Evolutionary conservation across 1,140 invertebrate species (phyloP).

Genomic region (Periplaneta americana): DNA sequence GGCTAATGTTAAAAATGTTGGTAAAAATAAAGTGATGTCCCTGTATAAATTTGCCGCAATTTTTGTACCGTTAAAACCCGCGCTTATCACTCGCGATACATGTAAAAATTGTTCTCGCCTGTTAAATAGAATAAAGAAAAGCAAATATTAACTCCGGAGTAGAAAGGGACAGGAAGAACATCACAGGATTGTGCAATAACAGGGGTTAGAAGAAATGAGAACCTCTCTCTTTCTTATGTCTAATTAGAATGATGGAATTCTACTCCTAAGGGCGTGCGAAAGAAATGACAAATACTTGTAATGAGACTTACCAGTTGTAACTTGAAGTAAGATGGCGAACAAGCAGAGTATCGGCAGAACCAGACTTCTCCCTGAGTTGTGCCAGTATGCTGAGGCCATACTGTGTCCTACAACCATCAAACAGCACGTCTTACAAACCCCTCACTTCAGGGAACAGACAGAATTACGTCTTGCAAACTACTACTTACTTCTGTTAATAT

Average conservation of each 20-base stretch:
- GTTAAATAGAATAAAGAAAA: no score
- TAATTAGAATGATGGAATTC: not conserved
- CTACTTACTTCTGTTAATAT: no score
- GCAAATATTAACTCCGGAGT: no score
- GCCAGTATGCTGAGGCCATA: slow-evolving; percentile 75
- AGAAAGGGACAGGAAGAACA: no score
- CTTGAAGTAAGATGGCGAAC: slow-evolving; percentile 43
- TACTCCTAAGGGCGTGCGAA: not conserved
- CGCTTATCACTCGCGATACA: no score
- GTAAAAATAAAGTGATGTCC: no score
- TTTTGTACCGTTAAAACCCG: no score
- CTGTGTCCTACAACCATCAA: slow-evolving; percentile 61
- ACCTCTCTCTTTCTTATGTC: not conserved
- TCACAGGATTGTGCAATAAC: no score
- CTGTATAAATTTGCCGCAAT: no score
- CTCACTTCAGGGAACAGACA: not conserved
- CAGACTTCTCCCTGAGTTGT: slow-evolving; percentile 70
- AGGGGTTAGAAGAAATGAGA: not conserved
- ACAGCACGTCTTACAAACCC: not conserved
- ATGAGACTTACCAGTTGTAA: slow-evolving; percentile 47
- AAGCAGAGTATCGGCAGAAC: slow-evolving; percentile 60
- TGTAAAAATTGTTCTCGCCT: no score
- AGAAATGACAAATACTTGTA: not conserved
- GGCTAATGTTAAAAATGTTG: no score
- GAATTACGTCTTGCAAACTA: not conserved